Evolutionary conservation across 1,140 invertebrate species (phyloP).

Genomic region (Lamellibrachia luymesi): DNA sequence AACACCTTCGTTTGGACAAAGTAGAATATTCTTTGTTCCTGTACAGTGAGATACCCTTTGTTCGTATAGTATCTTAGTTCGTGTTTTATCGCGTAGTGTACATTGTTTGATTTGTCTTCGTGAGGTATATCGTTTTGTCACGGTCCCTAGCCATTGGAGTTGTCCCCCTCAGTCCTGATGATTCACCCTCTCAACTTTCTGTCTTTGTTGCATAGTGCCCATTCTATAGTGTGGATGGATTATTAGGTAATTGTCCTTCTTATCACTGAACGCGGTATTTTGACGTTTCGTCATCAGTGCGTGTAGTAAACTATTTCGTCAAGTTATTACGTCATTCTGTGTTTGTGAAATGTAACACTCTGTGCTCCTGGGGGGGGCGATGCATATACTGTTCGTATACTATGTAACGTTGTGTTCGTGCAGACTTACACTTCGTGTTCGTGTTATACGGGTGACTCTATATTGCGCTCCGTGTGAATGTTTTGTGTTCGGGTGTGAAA

Average conservation of each 20-base stretch:
- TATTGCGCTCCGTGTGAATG: not conserved
- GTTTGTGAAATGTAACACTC: not conserved
- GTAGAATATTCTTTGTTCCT: not conserved
- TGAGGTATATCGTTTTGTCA: too few species aligned
- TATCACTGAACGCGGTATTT: too few species aligned
- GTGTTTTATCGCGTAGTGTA: too few species aligned
- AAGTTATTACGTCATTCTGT: not conserved
- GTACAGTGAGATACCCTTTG: not conserved
- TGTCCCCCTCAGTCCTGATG: not conserved
- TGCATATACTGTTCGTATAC: not conserved
- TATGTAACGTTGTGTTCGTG: not conserved
- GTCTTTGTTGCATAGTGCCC: not conserved
- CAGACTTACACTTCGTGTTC: not conserved
- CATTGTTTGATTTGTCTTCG: too few species aligned
- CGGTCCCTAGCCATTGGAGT: not conserved
- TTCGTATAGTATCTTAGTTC: not conserved
- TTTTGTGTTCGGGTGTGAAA: not conserved
- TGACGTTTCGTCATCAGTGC: too few species aligned
- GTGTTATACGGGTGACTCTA: not conserved
- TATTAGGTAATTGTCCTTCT: not conserved
- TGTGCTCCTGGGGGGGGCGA: not conserved
- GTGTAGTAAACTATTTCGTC: not conserved
- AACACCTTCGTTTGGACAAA: not conserved
- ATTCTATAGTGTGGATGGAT: not conserved
- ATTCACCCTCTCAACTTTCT: not conserved